These are phyloP conservation scores for Symphodus melops DNA, from an alignment of 2,113 vertebrate species.

Conservation along the genomic window DNA sequence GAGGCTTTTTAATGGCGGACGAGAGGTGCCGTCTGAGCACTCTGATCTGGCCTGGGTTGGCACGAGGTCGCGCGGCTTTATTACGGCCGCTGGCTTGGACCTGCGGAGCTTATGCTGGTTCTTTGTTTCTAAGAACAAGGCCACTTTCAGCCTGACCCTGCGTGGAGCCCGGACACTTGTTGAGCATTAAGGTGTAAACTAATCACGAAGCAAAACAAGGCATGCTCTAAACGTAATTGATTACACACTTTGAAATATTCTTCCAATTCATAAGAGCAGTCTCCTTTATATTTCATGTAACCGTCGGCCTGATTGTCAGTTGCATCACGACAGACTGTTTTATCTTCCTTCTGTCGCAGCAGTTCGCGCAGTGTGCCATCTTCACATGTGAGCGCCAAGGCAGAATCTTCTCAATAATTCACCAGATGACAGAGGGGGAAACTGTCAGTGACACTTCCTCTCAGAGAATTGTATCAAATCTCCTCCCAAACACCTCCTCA, in stretches of 20 bases:
- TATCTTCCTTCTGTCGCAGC: conserved; percentile 29
- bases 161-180: conserved; percentile 3
- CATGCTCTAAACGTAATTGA: conserved; percentile 21
- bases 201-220: conserved; percentile 27
- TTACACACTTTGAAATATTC: conserved; percentile 47
- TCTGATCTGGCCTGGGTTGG: conserved; percentile 55
- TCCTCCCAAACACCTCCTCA: conserved; percentile 38
- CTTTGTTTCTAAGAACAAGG: conserved; percentile 69
- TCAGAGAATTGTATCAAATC: conserved; percentile 19
- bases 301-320: conserved; percentile 41
- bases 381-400: conserved; percentile 43
- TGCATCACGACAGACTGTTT: conserved; percentile 36
- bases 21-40: conserved; percentile 56
- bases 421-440: conserved; percentile 47
- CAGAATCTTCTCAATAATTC: conserved; percentile 68
- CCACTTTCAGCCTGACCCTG: conserved; percentile 47
- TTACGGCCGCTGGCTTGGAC: conserved; percentile 54
- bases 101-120: conserved; percentile 29
- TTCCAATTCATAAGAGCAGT: conserved; percentile 34
- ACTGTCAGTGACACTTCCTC: conserved; percentile 61
- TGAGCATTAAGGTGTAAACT: conserved; percentile 37
- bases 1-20: conserved; percentile 65
- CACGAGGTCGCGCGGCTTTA: conserved; percentile 36
- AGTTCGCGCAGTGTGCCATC: conserved; percentile 25
- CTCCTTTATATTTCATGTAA: conserved; percentile 37